Evolutionary conservation across 2,797 vertebrate genomes (phyloP), one percentile per base, ranked within the genome.

Genomic region (Chrysocyon brachyurus): DNA sequence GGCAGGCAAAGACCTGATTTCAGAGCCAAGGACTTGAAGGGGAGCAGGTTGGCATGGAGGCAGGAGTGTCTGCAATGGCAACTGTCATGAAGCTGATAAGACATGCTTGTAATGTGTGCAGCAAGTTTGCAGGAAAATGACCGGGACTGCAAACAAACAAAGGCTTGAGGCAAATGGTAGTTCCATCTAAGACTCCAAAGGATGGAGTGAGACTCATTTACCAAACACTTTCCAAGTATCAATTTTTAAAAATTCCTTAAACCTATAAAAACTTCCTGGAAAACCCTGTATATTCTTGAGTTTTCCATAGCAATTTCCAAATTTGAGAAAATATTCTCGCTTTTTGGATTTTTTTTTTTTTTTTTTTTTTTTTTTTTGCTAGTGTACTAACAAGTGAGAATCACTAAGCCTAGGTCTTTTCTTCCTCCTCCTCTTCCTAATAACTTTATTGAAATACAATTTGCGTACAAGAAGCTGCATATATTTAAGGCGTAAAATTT

Each of bases 221-320:
- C 73, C 33, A 15, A 54, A 81, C 12, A 22, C 26, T 91, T 91
- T 52, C 17, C 28, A 88, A 81, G 22, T 11, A 78, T 24, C 15
- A 28, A 61, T 57, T 75, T 83, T 64, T 5, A 79, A 86, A 86
- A 72, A 52, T 33, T 52, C 15, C 21, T 94, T 81, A 82, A 79
- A 57, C 12, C 24, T 90, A 84, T 52, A 64, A 73, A 78, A 75
- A n/a, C 12, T 31, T 2, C 6, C 66, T 52, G 9, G 77, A 93
- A 82, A 33, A 57, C 9, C n/a, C 15, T 33, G 8, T 8, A 1
- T 17, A 64, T 78, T 79, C 28, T 89, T 86, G 57, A 52, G 5
- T 87, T 90, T 90, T 86, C 63, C 82, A 16, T 64, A 93, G 3
- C 6, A 94, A 52, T 96, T 90, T 59, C 49, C 33, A 82, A 82